Evolutionary conservation across 2,113 vertebrate species (phyloP), one percentile per base, ranked within the genome.

Genomic region (Plecotus auritus): DNA sequence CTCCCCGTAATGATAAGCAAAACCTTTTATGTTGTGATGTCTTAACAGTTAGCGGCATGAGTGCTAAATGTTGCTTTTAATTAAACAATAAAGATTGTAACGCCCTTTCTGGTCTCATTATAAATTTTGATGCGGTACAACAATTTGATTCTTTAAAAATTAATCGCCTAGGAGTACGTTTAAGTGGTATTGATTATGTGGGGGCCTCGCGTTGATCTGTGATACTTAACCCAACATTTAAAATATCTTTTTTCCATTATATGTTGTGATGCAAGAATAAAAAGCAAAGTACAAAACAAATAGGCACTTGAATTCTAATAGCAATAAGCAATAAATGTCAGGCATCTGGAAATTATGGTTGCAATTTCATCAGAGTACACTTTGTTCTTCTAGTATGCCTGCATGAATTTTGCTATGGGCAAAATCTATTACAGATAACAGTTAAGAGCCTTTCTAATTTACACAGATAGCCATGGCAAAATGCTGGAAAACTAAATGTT

Each of bases 351-450:
- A 99, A 99, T 98, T 98, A 99, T 98, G 98, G 98, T 97, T 98
- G 98, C 98, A 99, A 99, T 99, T 99, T 99, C 98, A 98, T 98
- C 98, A 98, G 98, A 98, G 98, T 98, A 98, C 98, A 98, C 98
- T 99, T 98, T 99, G 98, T 98, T 99, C 98, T 98, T 98, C 98
- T 99, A 99, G 99, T 99, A 98, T 98, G 98, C 98, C 98, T 98
- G 98, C 98, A 98, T 98, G 98, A 98, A 98, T 98, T 98, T 98
- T 98, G 98, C 99, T 98, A 98, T 98, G 97, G 98, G 99, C 98
- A 98, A 99, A 99, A 99, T 99, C 98, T 99, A 99, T 99, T 98
- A 99, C 98, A 98, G 98, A 99, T 98, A 98, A 98, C 98, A 98
- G 98, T 98, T 98, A 99, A 98, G 98, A 98, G 98, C 98, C 98